A percentile compares a stretch with the other conserved stretches of the same genome.
Evolutionary conservation across 2,888 invertebrate species (phyloP).

Genomic region (Endotricha flammealis): DNA sequence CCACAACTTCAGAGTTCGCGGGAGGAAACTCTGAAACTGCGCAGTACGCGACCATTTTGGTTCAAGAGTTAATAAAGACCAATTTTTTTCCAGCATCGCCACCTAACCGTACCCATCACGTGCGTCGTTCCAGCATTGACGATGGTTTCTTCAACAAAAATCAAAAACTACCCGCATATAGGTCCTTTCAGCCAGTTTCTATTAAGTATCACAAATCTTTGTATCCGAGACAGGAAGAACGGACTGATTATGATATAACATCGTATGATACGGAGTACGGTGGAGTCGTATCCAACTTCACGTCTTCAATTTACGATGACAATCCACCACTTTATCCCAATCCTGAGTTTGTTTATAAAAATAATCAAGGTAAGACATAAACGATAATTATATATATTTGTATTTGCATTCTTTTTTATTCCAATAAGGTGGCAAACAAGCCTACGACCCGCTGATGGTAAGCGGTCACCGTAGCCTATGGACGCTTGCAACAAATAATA

Average conservation of each 20-base stretch:
- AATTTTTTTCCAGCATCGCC: conserved; percentile 39
- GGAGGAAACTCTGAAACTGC: too few relatives aligned
- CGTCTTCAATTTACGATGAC: conserved; percentile 71
- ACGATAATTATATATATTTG: too few relatives aligned
- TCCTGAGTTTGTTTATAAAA: conserved; percentile 59
- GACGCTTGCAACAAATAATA: too few relatives aligned
- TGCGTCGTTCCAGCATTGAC: conserved; percentile 40
- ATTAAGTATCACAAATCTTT: conserved; percentile 52
- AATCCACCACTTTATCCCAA: conserved; percentile 71
- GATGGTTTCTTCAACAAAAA: conserved; percentile 46
- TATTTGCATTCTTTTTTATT: too few relatives aligned
- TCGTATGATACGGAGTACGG: conserved; percentile 69
- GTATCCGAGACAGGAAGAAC: conserved; percentile 54
- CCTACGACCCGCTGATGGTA: too few relatives aligned
- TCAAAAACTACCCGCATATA: conserved; percentile 51
- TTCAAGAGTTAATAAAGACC: too few relatives aligned
- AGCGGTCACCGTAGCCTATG: too few relatives aligned
- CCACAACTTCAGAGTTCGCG: too few relatives aligned
- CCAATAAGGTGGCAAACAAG: too few relatives aligned
- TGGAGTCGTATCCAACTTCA: conserved; percentile 69
- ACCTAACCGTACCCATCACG: conserved; percentile 57
- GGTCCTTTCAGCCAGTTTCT: conserved; percentile 60
- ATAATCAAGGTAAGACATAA: conserved; percentile 60
- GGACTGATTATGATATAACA: conserved; percentile 61
- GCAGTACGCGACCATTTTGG: too few relatives aligned